Percentiles rank a stretch among this genome's conserved stretches.
Conservation (phyloP, 2,113 vertebrate genomes). For the Xenopus borealis region DNA sequence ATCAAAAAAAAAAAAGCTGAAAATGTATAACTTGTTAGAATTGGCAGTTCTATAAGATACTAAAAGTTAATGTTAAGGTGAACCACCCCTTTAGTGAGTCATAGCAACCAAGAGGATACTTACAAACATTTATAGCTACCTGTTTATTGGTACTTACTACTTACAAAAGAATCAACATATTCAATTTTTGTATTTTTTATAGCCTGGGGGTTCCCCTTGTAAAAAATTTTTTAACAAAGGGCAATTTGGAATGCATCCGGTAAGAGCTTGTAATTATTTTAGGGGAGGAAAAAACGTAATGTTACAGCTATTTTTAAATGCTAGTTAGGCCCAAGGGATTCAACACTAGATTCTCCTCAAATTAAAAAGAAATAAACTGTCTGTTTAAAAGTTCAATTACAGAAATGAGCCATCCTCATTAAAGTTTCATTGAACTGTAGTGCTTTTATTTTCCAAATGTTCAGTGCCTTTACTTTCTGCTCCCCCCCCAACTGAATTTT, state of each 20-base stretch:
- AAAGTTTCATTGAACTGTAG: conserved; percentile 50
- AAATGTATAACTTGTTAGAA: no score
- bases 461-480: conserved; percentile 31
- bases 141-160: no score
- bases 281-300: conserved; percentile 27
- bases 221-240: neutral
- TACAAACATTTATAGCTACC: no score
- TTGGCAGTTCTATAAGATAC: no score
- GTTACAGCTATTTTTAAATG: conserved; percentile 53
- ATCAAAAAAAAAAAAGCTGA: no score
- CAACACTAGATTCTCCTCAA: conserved; percentile 53
- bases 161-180: no score
- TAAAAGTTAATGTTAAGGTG: no score
- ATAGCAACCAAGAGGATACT: no score
- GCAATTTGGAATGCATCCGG: neutral
- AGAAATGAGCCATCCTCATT: conserved; percentile 52
- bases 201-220: no score
- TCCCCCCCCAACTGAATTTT: neutral
- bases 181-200: no score
- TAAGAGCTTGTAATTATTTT: conserved; percentile 45
- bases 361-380: conserved; percentile 60
- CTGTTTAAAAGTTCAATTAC: conserved; percentile 56
- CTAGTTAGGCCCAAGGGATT: conserved; percentile 51
- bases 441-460: conserved; percentile 11
- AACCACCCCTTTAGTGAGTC: no score